Evolutionary conservation across 35 echinoderm and acorn worm species (phyloP).

Genomic region (Ptychodera flava): DNA sequence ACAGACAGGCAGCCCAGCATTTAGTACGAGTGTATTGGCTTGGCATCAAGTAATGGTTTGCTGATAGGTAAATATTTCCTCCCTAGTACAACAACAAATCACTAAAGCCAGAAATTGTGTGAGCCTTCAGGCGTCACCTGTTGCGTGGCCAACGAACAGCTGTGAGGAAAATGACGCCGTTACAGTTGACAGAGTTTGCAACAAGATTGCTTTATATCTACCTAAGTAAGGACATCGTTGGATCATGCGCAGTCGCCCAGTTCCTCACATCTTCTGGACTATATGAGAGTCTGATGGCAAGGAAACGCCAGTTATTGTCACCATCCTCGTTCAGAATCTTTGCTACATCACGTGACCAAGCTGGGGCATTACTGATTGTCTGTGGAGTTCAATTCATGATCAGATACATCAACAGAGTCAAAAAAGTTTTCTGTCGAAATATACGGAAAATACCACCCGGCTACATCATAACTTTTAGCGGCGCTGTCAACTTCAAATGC

Average conservation of each 20-base stretch:
- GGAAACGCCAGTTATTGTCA: constrained; percentile 83
- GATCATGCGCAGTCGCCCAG: constrained; percentile 91
- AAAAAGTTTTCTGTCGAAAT: neutral
- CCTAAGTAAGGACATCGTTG: constrained; percentile 79
- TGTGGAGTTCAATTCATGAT: constrained; percentile 5
- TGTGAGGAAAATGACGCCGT: neutral
- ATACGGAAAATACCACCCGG: neutral
- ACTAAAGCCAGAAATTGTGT: neutral
- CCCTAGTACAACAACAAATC: too few species aligned
- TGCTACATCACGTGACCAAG: constrained; percentile 87
- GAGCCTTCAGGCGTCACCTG: neutral
- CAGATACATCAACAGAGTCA: neutral
- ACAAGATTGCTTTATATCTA: neutral
- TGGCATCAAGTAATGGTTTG: neutral
- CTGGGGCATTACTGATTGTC: constrained; percentile 90
- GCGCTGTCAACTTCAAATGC: neutral
- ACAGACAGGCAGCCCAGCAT: too few species aligned
- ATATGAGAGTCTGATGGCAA: constrained; percentile 79
- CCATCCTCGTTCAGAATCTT: constrained; percentile 85
- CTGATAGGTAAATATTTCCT: too few species aligned
- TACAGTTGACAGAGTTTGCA: neutral
- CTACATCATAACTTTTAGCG: neutral
- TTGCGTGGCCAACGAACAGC: neutral
- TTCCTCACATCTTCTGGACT: constrained; percentile 88
- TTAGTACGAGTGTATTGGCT: neutral